Base-by-base conservation (phyloP, 37 sponge, comb jelly and placozoan species). In the Spongilla lacustris region DNA sequence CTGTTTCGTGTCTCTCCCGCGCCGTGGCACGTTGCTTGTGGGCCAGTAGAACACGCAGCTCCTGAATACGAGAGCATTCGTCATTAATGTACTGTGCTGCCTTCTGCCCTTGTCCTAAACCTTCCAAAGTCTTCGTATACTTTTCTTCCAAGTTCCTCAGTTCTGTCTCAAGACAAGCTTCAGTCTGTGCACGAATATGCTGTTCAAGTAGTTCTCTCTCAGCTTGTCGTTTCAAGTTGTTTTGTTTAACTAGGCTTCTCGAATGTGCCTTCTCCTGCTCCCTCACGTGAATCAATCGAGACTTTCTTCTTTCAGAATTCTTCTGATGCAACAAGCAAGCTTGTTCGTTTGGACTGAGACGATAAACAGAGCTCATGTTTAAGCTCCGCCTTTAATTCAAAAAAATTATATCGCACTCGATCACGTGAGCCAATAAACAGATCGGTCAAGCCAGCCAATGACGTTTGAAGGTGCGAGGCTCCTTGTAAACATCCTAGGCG, bases 311-410 rank as follows among this genome's bases (percentile, higher is more conserved):
- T 30, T 87, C 79, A 31, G 83, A 88, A 24, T 72, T 74, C 71
- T 90, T 68, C 74, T 86, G 48, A 11, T 77, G 77, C 37, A 89
- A 66, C 4, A 82, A 19, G 21, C 73, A 74, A 67, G 90, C 90
- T 90, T 93, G 71, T 78, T 94, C 94, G 74, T 90, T 94, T 4
- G 94, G 94, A 76, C 94, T 94, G 21, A 87, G 86, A 37, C 75
- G 82, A 76, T 72, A 79, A 27, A 58, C 58, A 58, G 58, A 17
- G 58, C 19, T 58, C 58, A 58, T 58, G 46, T 4, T 14, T 58
- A 58, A 58, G 58, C 58, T 58, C 58, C 58, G 58, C 58, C 58
- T 58, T 58, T 58, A 58, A 58, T 58, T 58, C 21, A 58, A 58
- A 58, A 58, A n/a, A n/a, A n/a, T n/a, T n/a, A n/a, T n/a, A n/a